Evolutionary conservation across 2,797 vertebrate species (phyloP).

Genomic region (Gallinago stenura): DNA sequence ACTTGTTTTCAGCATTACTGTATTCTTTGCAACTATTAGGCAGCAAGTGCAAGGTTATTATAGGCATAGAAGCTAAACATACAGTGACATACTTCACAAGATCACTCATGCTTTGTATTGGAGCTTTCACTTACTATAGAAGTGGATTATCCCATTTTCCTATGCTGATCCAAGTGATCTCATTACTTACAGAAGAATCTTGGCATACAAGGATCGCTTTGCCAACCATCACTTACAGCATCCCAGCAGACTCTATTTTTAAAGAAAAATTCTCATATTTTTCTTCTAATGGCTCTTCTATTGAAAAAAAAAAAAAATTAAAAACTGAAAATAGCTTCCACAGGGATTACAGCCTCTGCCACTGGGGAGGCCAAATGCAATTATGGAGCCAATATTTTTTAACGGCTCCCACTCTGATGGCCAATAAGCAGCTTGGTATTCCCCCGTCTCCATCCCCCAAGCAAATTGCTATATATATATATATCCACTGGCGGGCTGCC

Average conservation of each 20-base stretch:
- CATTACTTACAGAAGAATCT: conserved; percentile 54
- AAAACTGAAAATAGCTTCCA: conserved; percentile 20
- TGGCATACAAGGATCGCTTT: conserved; percentile 6
- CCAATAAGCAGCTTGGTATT: conserved; percentile 59
- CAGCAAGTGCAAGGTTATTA: conserved; percentile 8
- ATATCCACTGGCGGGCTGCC: not conserved
- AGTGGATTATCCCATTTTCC: conserved; percentile 58
- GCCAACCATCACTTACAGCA: conserved; percentile 32
- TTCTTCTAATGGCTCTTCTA: conserved; percentile 11
- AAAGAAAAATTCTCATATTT: not conserved
- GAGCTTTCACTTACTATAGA: conserved; percentile 37
- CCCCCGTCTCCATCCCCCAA: conserved; percentile 4
- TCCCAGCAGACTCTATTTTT: conserved; percentile 20
- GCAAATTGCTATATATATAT: conserved; percentile 25
- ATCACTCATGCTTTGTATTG: conserved; percentile 22
- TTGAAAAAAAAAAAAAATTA: not conserved
- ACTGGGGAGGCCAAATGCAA: conserved; percentile 49
- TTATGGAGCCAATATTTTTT: conserved; percentile 57
- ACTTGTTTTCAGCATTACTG: conserved; percentile 30
- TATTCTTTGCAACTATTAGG: conserved; percentile 41
- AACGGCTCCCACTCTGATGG: conserved; percentile 36
- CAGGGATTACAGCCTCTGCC: not conserved
- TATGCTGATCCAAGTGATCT: conserved; percentile 60
- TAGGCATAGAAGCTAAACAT: conserved; percentile 27
- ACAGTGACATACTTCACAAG: conserved; percentile 31